Evolutionary conservation across 1,140 invertebrate species (phyloP), one percentile per base, ranked within the genome.

Genomic region (Chrysoperla carnea): DNA sequence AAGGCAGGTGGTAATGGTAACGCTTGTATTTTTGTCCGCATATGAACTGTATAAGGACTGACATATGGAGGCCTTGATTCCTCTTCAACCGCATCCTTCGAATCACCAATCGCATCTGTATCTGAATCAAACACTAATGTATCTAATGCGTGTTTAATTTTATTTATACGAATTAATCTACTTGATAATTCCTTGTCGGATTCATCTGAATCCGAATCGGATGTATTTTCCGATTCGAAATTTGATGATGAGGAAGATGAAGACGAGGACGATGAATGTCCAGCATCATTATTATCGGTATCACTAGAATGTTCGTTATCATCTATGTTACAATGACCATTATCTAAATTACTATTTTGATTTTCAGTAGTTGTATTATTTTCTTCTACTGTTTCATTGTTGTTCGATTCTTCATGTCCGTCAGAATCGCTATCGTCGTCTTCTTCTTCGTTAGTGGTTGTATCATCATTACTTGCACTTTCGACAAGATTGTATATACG

Each of bases 1-100:
- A 76, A 53, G 29, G 63, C 55, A 12, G 59, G 56, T 23, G 73
- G 73, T 14, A 76, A 50, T 6, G 73, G 72, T 31, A 76, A 56
- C 12, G 52, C 39, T 41, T 66, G 50, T 27, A 76, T 69, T 51
- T 70, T 73, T 11, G 57, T 52, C 23, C 58, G 54, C 70, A 76
- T 69, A 29, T 60, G 59, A 45, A 54, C 46, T 15, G 53, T 51
- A 43, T 58, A 58, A 6, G 52, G 52, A 44, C 56, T 59, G 29
- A 49, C 13, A 13, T 44, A 36, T 9, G 15, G 14, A 28, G 28
- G n/a, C n/a, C 17, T 36, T n/a, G 14, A 13, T 8, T 27, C 11
- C n/a, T 27, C 6, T 11, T 17, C 12, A 15, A 36, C 37, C 11
- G 15, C n/a, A 17, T 31, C 6, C 6, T 35, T 17, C 29, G 29